Percentiles rank a stretch among this genome's conserved stretches.
These are phyloP conservation scores for Athripsodes cinereus DNA, from an alignment of 2,888 invertebrate genomes.

Conservation along the genomic window DNA sequence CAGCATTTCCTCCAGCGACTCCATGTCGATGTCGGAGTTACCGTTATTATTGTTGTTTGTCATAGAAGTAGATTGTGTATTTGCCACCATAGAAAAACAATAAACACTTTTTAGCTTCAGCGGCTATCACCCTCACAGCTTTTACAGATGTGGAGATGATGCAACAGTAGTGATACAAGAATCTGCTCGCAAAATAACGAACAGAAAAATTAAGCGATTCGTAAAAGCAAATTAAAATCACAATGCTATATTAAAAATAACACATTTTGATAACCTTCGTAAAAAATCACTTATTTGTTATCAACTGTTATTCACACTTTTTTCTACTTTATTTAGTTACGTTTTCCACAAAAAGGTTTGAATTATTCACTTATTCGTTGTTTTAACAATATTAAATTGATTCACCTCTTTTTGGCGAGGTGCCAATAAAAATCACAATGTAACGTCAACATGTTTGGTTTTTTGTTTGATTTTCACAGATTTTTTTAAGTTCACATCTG, in stretches of 20 bases:
- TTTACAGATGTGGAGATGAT: neutral
- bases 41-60: slow-evolving; percentile 60
- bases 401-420: slow-evolving; percentile 1
- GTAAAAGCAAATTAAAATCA: neutral
- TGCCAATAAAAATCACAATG: neutral
- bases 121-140: neutral
- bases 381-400: neutral
- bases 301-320: neutral
- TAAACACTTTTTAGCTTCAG: slow-evolving; percentile 3
- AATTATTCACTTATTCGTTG: neutral
- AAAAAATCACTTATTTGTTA: neutral
- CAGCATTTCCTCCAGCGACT: slow-evolving; percentile 72
- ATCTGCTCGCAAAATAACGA: slow-evolving; percentile 1
- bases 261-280: too few relatives aligned
- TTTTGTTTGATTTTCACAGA: neutral
- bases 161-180: neutral
- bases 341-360: neutral
- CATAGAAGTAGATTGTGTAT: slow-evolving; percentile 46
- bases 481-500: neutral
- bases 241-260: neutral
- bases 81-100: slow-evolving; percentile 28
- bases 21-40: slow-evolving; percentile 61
- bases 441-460: neutral
- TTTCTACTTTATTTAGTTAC: neutral
- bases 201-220: neutral